Evolutionary conservation across 2,113 vertebrate genomes (phyloP).

Genomic region (Coreoperca whiteheadi): DNA sequence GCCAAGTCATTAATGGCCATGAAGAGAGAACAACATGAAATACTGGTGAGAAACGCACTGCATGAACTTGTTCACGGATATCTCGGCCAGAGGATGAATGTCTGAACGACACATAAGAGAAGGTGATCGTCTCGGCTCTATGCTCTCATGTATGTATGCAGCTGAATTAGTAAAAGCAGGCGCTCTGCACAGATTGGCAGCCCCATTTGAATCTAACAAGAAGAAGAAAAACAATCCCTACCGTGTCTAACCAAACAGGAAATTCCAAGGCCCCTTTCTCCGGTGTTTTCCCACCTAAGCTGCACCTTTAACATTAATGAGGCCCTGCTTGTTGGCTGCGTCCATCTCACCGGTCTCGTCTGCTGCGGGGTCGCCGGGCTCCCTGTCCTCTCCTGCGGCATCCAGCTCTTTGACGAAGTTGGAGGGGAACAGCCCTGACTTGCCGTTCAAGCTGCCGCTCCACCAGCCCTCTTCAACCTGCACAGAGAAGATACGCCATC

Average conservation of each 20-base stretch:
- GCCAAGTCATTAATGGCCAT: not conserved
- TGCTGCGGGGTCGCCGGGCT: conserved; percentile 81
- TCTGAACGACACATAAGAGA: not conserved
- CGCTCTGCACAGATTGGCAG: not conserved
- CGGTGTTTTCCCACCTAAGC: not conserved
- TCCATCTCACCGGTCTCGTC: conserved; percentile 87
- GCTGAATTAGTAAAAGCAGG: not conserved
- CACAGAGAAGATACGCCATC: not conserved
- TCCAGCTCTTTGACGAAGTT: conserved; percentile 97
- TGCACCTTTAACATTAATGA: not conserved
- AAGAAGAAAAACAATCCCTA: conserved; percentile 1
- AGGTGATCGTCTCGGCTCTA: too few relatives aligned
- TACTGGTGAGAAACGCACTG: not conserved
- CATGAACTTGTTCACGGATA: not conserved
- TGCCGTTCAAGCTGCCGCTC: conserved; percentile 89
- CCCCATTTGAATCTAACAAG: not conserved
- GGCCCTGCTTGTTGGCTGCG: not conserved
- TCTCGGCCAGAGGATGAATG: not conserved
- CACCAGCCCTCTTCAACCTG: conserved; percentile 99
- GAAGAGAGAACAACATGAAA: not conserved
- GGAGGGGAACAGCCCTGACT: conserved; percentile 92
- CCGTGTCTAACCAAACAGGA: not conserved
- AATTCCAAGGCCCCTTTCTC: not conserved
- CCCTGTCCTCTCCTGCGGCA: conserved; percentile 85
- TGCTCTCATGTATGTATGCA: too few relatives aligned